phyloP scores from a whole-genome alignment of 2,888 invertebrate species.

The Acanthopleura granulata region DNA sequence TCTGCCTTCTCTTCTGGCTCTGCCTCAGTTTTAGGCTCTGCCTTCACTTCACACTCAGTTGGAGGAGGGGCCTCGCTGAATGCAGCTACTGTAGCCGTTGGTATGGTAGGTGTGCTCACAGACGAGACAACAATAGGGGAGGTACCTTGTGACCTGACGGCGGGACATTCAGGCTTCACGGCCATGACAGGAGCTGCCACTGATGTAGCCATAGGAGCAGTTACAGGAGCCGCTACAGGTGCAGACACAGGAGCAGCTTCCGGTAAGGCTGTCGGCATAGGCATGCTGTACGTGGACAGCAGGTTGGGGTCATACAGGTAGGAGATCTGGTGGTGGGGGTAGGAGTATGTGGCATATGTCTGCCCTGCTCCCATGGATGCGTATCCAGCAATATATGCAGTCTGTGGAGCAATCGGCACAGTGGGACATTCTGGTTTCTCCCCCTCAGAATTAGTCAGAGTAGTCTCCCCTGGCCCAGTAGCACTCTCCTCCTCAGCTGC shows the following conservation, averaged over 20 bases:
- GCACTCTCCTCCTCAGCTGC: not conserved
- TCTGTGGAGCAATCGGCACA: slow-evolving; percentile 1
- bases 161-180: slow-evolving; percentile 43
- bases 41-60: slow-evolving; percentile 25
- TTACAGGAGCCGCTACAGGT: not conserved
- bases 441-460: not conserved
- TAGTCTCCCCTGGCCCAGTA: slow-evolving; percentile 4
- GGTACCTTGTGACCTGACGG: slow-evolving; percentile 58
- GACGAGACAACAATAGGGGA: slow-evolving; percentile 57
- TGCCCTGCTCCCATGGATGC: slow-evolving; percentile 29
- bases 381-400: slow-evolving; percentile 19
- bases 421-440: not conserved
- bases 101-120: slow-evolving; percentile 17
- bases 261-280: slow-evolving; percentile 28
- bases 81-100: slow-evolving; percentile 21
- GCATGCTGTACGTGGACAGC: slow-evolving; percentile 34
- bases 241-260: not conserved
- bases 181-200: not conserved
- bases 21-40: slow-evolving; percentile 31
- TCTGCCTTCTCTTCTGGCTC: not conserved
- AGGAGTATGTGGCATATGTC: slow-evolving; percentile 28
- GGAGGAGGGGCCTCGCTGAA: not conserved
- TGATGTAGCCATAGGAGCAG: not conserved
- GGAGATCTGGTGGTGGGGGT: slow-evolving; percentile 38
- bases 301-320: slow-evolving; percentile 43